A percentile compares a stretch with the other conserved stretches of the same genome.
phyloP scores from a whole-genome alignment of 1,140 invertebrate genomes.

The Tribolium castaneum region DNA sequence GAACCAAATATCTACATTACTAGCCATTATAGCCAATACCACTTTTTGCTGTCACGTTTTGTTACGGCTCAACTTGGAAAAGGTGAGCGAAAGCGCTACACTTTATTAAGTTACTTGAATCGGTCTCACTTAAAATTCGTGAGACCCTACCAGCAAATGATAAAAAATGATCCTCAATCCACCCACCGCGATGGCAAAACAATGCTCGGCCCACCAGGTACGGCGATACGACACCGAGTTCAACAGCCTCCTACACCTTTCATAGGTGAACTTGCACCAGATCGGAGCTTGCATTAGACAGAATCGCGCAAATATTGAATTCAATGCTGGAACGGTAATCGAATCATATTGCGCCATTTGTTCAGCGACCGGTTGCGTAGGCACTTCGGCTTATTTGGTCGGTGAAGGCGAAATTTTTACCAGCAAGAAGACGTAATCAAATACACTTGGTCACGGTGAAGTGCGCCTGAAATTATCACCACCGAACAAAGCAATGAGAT shows the following conservation, averaged over 20 bases:
- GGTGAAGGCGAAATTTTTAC: constrained; percentile 17
- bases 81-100: constrained; percentile 12
- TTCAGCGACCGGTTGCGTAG: not conserved
- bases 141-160: not conserved
- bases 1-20: not conserved
- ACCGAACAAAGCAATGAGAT: constrained; percentile 28
- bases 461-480: constrained; percentile 22
- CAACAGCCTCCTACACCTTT: constrained; percentile 42
- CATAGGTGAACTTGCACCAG: constrained; percentile 30
- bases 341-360: constrained; percentile 29
- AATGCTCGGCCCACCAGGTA: constrained; percentile 15
- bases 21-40: not conserved
- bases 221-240: constrained; percentile 18
- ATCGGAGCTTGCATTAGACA: constrained; percentile 7
- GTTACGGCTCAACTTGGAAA: not conserved
- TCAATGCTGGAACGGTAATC: constrained; percentile 15
- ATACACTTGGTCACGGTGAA: constrained; percentile 35
- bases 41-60: not conserved
- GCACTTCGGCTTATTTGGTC: constrained; percentile 18
- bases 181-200: constrained; percentile 24
- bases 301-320: constrained; percentile 26
- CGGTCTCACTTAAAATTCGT: no score
- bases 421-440: constrained; percentile 23
- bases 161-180: not conserved
- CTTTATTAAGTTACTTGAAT: constrained; percentile 1